A percentile compares a stretch with the other conserved stretches of the same genome.
Evolutionary conservation across 2,888 invertebrate species (phyloP).

Genomic region (Brenthis hecate): DNA sequence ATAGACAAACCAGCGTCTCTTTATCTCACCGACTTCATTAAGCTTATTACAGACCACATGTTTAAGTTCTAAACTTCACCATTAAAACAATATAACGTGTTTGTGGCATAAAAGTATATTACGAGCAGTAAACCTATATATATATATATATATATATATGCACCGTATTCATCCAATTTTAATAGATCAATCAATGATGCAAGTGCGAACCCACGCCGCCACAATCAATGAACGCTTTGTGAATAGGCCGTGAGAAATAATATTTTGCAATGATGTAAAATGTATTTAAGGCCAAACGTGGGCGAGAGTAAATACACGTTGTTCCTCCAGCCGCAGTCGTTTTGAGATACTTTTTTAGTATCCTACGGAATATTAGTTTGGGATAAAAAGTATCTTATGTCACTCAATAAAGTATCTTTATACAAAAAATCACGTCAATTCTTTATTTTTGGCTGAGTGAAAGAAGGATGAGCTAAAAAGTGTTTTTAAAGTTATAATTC

Average conservation of each 20-base stretch:
- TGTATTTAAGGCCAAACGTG: slow-evolving; percentile 26
- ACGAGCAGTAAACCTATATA: neutral
- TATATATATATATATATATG: neutral
- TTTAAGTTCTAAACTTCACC: neutral
- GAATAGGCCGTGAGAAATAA: slow-evolving; percentile 38
- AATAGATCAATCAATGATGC: slow-evolving; percentile 26
- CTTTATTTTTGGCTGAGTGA: too few species aligned
- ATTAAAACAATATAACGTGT: neutral
- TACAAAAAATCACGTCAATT: too few species aligned
- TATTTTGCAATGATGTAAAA: slow-evolving; percentile 40
- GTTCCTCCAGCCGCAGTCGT: too few species aligned
- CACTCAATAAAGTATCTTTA: too few species aligned
- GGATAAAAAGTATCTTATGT: too few species aligned
- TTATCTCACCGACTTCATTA: neutral
- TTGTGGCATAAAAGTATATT: neutral
- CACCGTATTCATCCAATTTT: slow-evolving; percentile 19
- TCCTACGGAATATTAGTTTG: too few species aligned
- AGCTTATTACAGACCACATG: neutral
- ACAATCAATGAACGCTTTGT: slow-evolving; percentile 31
- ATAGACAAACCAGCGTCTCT: too few species aligned
- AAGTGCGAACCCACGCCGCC: slow-evolving; percentile 24
- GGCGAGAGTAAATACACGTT: slow-evolving; percentile 4
- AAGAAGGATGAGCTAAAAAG: too few species aligned
- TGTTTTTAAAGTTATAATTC: too few species aligned
- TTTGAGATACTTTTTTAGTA: too few species aligned